phyloP scores from a whole-genome alignment of 2,888 invertebrate species.

The Vesta saturnalis region DNA sequence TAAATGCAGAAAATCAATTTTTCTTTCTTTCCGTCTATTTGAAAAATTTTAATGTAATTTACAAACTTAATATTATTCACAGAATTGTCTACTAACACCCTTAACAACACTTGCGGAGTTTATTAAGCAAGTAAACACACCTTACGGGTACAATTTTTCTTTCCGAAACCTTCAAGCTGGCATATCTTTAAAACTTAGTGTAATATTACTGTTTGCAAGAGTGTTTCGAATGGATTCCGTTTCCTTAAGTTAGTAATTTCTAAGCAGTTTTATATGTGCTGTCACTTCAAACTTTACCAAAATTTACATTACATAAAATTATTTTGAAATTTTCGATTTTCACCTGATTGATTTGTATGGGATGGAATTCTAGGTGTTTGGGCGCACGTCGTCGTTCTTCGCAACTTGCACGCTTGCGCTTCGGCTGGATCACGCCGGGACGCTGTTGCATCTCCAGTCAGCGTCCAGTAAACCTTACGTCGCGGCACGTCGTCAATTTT shows the following conservation, averaged over 20 bases:
- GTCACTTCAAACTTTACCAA: too few relatives aligned
- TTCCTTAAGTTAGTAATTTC: background rate
- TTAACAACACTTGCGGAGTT: background rate
- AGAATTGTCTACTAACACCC: too few relatives aligned
- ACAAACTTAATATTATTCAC: too few relatives aligned
- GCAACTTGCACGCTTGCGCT: slow-evolving; percentile 44
- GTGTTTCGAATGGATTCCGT: too few relatives aligned
- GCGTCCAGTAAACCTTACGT: slow-evolving; percentile 43
- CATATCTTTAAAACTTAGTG: too few relatives aligned
- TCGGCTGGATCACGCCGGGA: slow-evolving; percentile 49
- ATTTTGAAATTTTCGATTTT: slow-evolving; percentile 12
- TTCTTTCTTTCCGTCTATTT: too few relatives aligned
- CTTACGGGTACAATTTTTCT: background rate
- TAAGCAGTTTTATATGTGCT: too few relatives aligned
- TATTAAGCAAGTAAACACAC: background rate
- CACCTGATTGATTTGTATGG: slow-evolving; percentile 34
- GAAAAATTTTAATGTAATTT: too few relatives aligned
- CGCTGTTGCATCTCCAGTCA: slow-evolving; percentile 60
- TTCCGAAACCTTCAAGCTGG: too few relatives aligned
- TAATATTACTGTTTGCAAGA: too few relatives aligned
- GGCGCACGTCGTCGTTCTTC: slow-evolving; percentile 34
- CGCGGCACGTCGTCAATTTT: slow-evolving; percentile 40
- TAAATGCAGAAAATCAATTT: too few relatives aligned
- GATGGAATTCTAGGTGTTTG: slow-evolving; percentile 33
- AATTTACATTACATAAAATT: too few relatives aligned